These are phyloP conservation scores for Cossypha heuglini DNA, from an alignment of 2,797 vertebrate species.

Conservation along the genomic window DNA sequence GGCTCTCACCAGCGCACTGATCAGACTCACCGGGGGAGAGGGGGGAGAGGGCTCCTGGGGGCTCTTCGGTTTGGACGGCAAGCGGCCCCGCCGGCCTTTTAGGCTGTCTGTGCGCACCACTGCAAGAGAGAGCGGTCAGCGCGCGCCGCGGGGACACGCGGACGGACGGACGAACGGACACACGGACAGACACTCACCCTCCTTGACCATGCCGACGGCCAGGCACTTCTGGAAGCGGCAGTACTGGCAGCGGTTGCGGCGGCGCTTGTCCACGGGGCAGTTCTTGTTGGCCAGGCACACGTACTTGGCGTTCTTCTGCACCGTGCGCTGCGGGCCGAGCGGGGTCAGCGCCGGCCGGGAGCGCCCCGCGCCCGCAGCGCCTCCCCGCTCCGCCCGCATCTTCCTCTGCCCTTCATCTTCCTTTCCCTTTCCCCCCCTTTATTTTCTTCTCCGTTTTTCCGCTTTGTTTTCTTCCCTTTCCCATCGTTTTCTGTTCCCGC, in stretches of 20 bases:
- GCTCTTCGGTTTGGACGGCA: conserved; percentile 98
- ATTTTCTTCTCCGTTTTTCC: neutral
- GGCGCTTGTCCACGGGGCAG: conserved; percentile 97
- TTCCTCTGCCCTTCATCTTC: rapidly evolving
- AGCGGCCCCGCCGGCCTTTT: conserved; percentile 95
- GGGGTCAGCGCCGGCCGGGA: neutral
- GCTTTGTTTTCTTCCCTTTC: neutral
- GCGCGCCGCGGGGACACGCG: too few relatives aligned
- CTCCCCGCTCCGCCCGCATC: too few relatives aligned
- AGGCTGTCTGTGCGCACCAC: conserved; percentile 97
- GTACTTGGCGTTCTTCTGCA: conserved; percentile 99
- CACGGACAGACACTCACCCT: conserved; percentile 79
- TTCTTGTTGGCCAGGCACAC: conserved; percentile 98
- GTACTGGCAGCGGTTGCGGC: conserved; percentile 97
- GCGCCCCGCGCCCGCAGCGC: neutral
- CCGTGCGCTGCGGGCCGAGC: conserved; percentile 86
- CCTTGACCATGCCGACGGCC: conserved; percentile 97
- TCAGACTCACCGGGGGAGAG: conserved; percentile 95
- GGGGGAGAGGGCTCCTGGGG: conserved; percentile 95
- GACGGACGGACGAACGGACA: neutral
- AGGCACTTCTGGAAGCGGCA: conserved; percentile 99
- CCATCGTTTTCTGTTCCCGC: neutral
- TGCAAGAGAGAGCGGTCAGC: conserved; percentile 59
- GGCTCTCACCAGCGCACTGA: conserved; percentile 95
- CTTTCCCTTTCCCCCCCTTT: rapidly evolving